Percentiles rank a stretch among this genome's conserved stretches.
These are phyloP conservation scores for western clawed frog (Xenopus tropicalis) DNA, from an alignment of 2,113 vertebrate species.

Conservation along the genomic window UCB_Xtro_10.0 CM004450.2:80626001-80626500, in stretches of 20 bases:
- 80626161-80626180: conserved; percentile 87
- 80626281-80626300: neutral
- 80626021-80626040: no score
- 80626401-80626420: conserved; percentile 78
- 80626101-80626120: conserved; percentile 43
- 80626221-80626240: conserved; percentile 77
- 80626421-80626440: conserved; percentile 52
- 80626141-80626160: conserved; percentile 75
- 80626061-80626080: conserved; percentile 65
- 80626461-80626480: neutral
- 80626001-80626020: no score
- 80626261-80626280: neutral
- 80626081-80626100: conserved; percentile 47
- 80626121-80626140: conserved; percentile 39
- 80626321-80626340: conserved; percentile 95
- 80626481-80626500: no score
- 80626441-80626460: neutral
- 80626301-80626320: conserved; percentile 83
- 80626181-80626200: conserved; percentile 98
- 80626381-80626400: conserved; percentile 92
- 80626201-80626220: conserved; percentile 97
- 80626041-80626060: conserved; percentile 40
- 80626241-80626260: neutral
- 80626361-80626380: conserved; percentile 91
- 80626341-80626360: conserved; percentile 93